Base-by-base conservation (phyloP, 2,797 vertebrate species). In the Gambusia yucatana region DNA sequence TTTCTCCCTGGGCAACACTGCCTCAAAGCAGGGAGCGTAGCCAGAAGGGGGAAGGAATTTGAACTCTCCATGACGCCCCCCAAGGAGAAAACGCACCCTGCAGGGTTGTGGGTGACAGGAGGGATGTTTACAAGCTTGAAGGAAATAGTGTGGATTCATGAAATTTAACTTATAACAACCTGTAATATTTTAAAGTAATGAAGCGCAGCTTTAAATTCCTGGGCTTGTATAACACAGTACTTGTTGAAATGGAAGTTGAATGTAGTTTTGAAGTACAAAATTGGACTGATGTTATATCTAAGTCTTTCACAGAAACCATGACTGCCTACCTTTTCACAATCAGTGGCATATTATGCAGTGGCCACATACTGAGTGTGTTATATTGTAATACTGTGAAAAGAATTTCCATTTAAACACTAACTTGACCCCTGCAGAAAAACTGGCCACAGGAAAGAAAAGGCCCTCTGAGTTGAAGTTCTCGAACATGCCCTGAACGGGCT, bases 401-500 rank as follows among this genome's bases (percentile, higher is more conserved):
- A 41, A 25, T 72, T 55, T 82, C 16, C 13, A 84, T 28, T 28
- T 1, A 75, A 79, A 14, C 65, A 95, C 98, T 97, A 84, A 99
- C 98, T 97, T 99, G 94, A 98, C 96, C 90, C 97, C 98, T 4
- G 98, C 97, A 72, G 97, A 98, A 92, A 99, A 98, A 94, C 97
- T 98, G 81, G 97, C 96, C 77, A 98, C 97, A 0, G 98, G 98
- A 84, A 98, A 99, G 94, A 99, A 99, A 85, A 99, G 97, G 13
- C 98, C 97, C 17, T 98, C 97, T 0, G 96, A 96, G 94, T 98
- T 99, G 95, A 99, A 99, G 94, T 99, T 99, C 94, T 99, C 98
- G 81, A 99, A 99, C 98, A 99, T 99, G 77, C 98, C 98, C 95
- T 99, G 98, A 67, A 99, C 98, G 0, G 98, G 98, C 74, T 99